Conservation (phyloP, 2,888 invertebrate genomes). For the Sthenelais limicola region DNA sequence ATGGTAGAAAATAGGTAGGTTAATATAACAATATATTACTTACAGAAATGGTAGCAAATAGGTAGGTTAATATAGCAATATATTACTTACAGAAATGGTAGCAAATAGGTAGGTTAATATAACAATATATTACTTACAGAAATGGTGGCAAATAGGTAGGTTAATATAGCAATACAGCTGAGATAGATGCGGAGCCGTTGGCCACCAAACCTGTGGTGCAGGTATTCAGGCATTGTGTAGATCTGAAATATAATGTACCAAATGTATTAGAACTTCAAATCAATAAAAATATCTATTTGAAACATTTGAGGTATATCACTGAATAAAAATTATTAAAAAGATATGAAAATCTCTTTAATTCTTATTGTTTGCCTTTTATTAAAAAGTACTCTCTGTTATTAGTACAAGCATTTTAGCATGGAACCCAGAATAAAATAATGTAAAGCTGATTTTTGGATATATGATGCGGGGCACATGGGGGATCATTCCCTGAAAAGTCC, state of each 20-base stretch:
- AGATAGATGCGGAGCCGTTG: constrained; percentile 47
- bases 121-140: constrained; percentile 42
- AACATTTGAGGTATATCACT: background rate
- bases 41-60: no score
- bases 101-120: background rate
- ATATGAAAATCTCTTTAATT: background rate
- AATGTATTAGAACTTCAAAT: background rate
- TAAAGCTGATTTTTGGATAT: no score
- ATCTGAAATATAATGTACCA: constrained; percentile 35
- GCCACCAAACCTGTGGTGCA: constrained; percentile 48
- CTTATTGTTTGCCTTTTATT: no score
- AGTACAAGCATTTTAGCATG: no score
- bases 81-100: no score
- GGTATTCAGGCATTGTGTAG: constrained; percentile 51
- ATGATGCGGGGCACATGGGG: no score
- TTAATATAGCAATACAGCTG: constrained; percentile 43
- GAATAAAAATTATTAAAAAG: background rate
- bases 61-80: no score
- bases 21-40: no score
- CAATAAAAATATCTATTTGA: background rate
- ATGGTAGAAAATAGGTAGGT: no score
- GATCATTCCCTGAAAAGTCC: no score
- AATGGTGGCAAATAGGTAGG: constrained; percentile 48
- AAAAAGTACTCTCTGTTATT: no score
- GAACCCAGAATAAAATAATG: no score